Conservation (phyloP, 1,140 invertebrate genomes). For the Zaprionus capensis region DNA sequence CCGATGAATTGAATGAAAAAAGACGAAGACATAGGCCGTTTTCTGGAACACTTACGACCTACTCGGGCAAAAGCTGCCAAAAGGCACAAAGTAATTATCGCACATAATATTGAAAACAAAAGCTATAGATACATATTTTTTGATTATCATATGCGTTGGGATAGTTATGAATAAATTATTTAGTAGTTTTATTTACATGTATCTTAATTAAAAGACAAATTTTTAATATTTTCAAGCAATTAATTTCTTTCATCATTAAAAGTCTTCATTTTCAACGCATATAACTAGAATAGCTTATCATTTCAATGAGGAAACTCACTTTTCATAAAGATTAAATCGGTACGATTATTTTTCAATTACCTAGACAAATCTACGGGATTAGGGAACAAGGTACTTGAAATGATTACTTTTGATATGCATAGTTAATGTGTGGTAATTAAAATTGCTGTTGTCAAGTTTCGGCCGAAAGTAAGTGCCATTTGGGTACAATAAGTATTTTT, state of each 20-base stretch:
- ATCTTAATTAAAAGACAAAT: too few relatives aligned
- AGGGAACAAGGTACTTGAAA: neutral
- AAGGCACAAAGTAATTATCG: neutral
- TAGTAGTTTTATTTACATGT: too few relatives aligned
- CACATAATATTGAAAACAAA: neutral
- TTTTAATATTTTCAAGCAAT: neutral
- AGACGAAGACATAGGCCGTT: neutral
- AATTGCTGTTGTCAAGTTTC: neutral
- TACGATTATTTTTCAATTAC: conserved; percentile 9
- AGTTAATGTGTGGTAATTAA: conserved; percentile 2
- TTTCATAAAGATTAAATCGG: conserved; percentile 1
- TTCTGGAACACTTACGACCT: neutral
- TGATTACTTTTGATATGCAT: conserved; percentile 2
- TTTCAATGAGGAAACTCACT: conserved; percentile 6
- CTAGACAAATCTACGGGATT: conserved; percentile 3
- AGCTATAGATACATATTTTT: neutral
- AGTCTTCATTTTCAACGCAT: neutral
- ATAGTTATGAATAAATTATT: neutral
- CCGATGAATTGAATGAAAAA: conserved; percentile 3
- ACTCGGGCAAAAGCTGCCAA: neutral
- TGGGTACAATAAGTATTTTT: neutral
- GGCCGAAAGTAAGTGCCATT: conserved; percentile 1
- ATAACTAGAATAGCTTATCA: neutral
- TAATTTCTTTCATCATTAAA: neutral
- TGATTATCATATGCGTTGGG: neutral